Evolutionary conservation across 2,797 vertebrate species (phyloP), one percentile per base, ranked within the genome.

Genomic region (Uromys caudimaculatus): DNA sequence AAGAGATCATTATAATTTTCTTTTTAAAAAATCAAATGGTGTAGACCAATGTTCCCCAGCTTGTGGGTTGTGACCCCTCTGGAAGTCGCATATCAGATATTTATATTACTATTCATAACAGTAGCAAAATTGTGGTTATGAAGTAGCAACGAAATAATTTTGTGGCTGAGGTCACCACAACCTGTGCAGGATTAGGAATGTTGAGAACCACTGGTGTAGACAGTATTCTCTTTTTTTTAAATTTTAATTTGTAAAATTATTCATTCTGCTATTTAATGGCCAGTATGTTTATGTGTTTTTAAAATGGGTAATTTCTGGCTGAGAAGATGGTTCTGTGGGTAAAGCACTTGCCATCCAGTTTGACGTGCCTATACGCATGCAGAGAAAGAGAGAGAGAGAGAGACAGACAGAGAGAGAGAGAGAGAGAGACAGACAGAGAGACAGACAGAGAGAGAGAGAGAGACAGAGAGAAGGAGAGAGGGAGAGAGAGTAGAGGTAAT

Each of bases 261-360:
- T 71, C 27, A 77, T 8, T 75, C n/a, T 81, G 52, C 73, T 89
- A 27, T 69, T 81, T 90, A 90, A 81, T 14, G 62, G 44, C 35
- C 47, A 78, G 12, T 29, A 50, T 83, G 19, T 86, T 93, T 52
- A 58, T 90, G 56, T 90, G 41, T n/a, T 94, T 93, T 94, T 94
- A 60, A 27, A 87, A 52, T 62, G 29, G 75, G 17, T 82, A 85
- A 58, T 50, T 56, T 69, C 11, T 8, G 23, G 4, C 23, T 52
- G 35, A 64, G 62, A 52, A 69, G 62, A 52, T 52, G 32, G 41
- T 3, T 47, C 29, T 7, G 17, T 47, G 83, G 86, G 62, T 52
- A 62, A 85, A 35, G 13, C 47, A 38, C 2, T 54, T 71, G 3
- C 35, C 47, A 86, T 38, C 47, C 52, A 23, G 82, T 17, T 60